Evolutionary conservation across 2,113 vertebrate species (phyloP).

Genomic region (crab-eating macaque (Macaca fascicularis)): DNA sequence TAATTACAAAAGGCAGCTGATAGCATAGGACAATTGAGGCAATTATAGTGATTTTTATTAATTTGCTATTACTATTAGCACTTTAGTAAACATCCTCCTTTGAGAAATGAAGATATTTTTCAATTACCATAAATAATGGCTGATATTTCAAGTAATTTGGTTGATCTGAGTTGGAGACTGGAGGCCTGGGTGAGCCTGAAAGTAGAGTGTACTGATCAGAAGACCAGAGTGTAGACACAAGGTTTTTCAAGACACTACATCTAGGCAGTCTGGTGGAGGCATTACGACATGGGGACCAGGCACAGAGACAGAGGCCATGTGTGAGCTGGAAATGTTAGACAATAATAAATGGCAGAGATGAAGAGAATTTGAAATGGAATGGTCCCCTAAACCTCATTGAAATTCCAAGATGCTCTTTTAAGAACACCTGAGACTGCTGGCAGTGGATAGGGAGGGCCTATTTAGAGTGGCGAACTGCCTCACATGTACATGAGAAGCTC

Average conservation of each 20-base stretch:
- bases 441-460: neutral
- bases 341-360: neutral
- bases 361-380: neutral
- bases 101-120: conserved; percentile 13
- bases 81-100: neutral
- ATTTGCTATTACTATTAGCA: neutral
- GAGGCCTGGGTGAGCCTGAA: neutral
- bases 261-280: neutral
- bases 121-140: conserved; percentile 11
- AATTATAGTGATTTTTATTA: neutral
- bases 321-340: neutral
- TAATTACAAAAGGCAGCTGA: neutral
- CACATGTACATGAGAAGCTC: neutral
- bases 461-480: neutral
- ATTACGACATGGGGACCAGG: neutral
- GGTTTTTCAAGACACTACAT: neutral
- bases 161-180: neutral
- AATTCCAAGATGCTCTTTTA: neutral
- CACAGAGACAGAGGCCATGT: neutral
- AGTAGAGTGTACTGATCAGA: neutral
- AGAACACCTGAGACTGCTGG: neutral
- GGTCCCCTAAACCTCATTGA: neutral
- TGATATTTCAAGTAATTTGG: neutral
- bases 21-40: neutral
- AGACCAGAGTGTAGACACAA: neutral